phyloP scores from a whole-genome alignment of 1,140 invertebrate genomes.

The Odontomachus brunneus region DNA sequence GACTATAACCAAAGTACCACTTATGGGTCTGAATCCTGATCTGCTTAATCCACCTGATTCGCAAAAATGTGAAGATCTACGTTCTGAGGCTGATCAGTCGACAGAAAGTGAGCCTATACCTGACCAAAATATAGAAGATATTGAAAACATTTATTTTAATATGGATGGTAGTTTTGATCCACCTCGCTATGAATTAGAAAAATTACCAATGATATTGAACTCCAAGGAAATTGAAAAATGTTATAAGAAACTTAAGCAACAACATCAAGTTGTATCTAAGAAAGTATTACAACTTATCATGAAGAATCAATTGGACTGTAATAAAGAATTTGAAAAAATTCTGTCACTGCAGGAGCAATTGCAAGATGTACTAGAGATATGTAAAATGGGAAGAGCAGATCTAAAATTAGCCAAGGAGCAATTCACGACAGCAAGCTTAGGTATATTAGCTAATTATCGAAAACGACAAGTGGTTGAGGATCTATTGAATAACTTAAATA shows the following conservation, averaged over 20 bases:
- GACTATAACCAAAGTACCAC: constrained; percentile 80
- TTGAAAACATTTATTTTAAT: constrained; percentile 89
- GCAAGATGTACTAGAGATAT: constrained; percentile 89
- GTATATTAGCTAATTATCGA: constrained; percentile 94
- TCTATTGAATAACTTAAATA: constrained; percentile 91
- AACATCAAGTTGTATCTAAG: constrained; percentile 95
- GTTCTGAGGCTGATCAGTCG: constrained; percentile 77
- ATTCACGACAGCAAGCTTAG: constrained; percentile 93
- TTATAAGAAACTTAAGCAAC: constrained; percentile 89
- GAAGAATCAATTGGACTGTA: constrained; percentile 94
- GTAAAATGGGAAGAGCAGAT: constrained; percentile 89
- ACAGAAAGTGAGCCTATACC: constrained; percentile 86
- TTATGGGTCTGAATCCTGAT: constrained; percentile 82
- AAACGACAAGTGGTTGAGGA: constrained; percentile 93
- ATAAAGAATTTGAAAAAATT: constrained; percentile 93
- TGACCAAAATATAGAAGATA: constrained; percentile 91
- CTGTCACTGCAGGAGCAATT: constrained; percentile 91
- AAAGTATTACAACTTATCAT: constrained; percentile 96
- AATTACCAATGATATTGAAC: constrained; percentile 88
- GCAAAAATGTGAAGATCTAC: constrained; percentile 71
- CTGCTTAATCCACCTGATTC: constrained; percentile 77
- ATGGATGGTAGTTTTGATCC: constrained; percentile 88
- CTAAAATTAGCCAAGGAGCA: constrained; percentile 91
- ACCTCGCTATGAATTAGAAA: constrained; percentile 89
- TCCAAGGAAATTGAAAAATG: constrained; percentile 89